Conservation (phyloP, 2,113 vertebrate genomes). For the Natator depressus region DNA sequence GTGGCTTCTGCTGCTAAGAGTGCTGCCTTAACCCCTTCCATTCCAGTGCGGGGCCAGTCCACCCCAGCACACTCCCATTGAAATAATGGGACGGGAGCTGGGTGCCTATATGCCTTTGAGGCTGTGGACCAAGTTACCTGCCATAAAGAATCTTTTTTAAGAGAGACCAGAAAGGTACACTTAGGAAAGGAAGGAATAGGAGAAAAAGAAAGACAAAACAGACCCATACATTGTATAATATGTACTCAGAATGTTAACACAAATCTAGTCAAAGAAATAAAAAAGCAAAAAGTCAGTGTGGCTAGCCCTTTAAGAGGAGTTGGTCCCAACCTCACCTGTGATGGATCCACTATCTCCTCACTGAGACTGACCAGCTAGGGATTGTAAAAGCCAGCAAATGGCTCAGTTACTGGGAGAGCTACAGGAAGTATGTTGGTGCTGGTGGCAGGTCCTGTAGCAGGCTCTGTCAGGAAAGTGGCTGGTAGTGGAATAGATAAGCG, state of each 20-base stretch:
- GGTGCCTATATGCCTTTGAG: not conserved
- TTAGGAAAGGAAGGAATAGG: not conserved
- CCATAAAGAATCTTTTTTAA: not conserved
- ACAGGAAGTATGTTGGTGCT: not conserved
- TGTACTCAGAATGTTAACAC: not conserved
- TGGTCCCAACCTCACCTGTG: not conserved
- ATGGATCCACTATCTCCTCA: not conserved
- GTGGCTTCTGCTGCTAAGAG: too few species aligned
- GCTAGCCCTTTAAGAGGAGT: not conserved
- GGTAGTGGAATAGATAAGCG: not conserved
- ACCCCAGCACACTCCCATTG: not conserved
- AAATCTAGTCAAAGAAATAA: not conserved
- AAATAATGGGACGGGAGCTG: not conserved
- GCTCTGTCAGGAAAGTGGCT: not conserved
- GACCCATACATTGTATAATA: not conserved
- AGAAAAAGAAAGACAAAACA: not conserved
- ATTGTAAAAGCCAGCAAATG: not conserved
- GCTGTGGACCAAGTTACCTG: not conserved
- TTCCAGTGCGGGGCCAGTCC: too few species aligned
- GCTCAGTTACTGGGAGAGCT: not conserved
- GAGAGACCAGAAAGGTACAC: not conserved
- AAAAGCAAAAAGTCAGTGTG: not conserved
- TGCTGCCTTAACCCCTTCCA: too few species aligned
- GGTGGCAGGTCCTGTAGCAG: not conserved
- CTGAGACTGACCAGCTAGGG: not conserved